These are phyloP conservation scores for Phasia obesa DNA, from an alignment of 2,888 invertebrate species.

Conservation along the genomic window DNA sequence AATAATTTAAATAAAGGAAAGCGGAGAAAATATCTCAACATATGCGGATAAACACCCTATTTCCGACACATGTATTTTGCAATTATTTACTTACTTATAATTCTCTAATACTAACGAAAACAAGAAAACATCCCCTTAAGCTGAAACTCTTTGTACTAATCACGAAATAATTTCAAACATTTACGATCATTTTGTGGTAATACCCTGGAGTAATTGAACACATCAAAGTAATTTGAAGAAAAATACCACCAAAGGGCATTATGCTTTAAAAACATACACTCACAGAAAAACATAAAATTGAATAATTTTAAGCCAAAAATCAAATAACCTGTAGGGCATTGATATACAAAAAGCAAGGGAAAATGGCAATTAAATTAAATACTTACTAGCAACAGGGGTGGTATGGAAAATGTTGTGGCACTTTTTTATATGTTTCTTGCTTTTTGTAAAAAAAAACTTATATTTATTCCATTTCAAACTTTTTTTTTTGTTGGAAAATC, in stretches of 20 bases:
- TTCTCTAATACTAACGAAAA: constrained; percentile 17
- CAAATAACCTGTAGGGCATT: constrained; percentile 69
- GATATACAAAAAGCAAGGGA: constrained; percentile 19
- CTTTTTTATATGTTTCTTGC: background rate
- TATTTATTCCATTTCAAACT: background rate
- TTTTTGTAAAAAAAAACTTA: background rate
- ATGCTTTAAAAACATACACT: constrained; percentile 38
- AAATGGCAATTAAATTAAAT: constrained; percentile 61
- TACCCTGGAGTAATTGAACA: constrained; percentile 70
- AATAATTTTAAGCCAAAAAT: constrained; percentile 66
- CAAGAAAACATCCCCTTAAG: constrained; percentile 64
- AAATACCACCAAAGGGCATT: constrained; percentile 64
- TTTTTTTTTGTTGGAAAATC: background rate
- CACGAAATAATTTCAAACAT: constrained; percentile 74
- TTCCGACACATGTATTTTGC: constrained; percentile 45
- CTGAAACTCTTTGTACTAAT: constrained; percentile 71
- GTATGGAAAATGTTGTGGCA: background rate
- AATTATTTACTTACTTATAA: constrained; percentile 28
- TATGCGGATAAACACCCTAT: constrained; percentile 66
- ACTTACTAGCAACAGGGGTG: constrained; percentile 31
- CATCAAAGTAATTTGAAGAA: constrained; percentile 70
- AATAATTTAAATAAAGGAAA: constrained; percentile 9
- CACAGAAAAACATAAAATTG: constrained; percentile 36
- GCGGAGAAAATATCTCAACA: constrained; percentile 52
- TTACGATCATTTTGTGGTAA: constrained; percentile 72